Evolutionary conservation across 2,113 vertebrate genomes (phyloP), one percentile per base, ranked within the genome.

Genomic region (Proterorhinus semilunaris): DNA sequence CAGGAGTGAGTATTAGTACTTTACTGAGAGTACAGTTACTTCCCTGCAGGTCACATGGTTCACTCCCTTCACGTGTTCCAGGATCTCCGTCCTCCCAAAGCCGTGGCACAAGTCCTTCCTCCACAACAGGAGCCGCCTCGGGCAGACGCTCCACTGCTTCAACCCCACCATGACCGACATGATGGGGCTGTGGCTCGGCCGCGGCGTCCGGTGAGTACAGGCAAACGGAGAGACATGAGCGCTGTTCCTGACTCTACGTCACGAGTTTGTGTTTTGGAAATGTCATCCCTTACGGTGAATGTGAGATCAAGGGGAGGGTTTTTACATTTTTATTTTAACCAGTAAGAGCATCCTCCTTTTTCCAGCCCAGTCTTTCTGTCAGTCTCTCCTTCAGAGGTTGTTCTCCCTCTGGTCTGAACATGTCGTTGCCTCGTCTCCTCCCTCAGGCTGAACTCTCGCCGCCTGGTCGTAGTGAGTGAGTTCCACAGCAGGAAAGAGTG

Each of bases 31-130:
- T 36, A 6, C 55, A 49, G 15, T 53, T 0, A 6, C 54, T 12
- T 11, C 0, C 0, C 11, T 55, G 12, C 48, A 46, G 48, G 16
- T 50, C 11, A 6, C 11, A 50, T 50, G 7, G 1, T 16, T 44
- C 1, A 21, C 8, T 59, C 0, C 43, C 1, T 61, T 45, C 3
- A 66, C 58, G 54, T 54, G 79, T 80, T 86, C 81, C 73, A 98
- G 96, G 75, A 16, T 95, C 77, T 71, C 92, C 67, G 51, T 91
- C 4, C 75, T 94, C 68, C 95, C 94, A 75, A 96, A 96, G 79
- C 93, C 92, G 17, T 97, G 95, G 95, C 92, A 92, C 10, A 90
- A 88, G 62, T 90, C 93, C 4, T 96, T 94, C 79, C 36, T 92
- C 7, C 68, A 87, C 54, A 91, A 93, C 0, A 53, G 45, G 8